Evolutionary conservation across 2,113 vertebrate genomes (phyloP), one percentile per base, ranked within the genome.

Genomic region (Pseudopipra pipra): DNA sequence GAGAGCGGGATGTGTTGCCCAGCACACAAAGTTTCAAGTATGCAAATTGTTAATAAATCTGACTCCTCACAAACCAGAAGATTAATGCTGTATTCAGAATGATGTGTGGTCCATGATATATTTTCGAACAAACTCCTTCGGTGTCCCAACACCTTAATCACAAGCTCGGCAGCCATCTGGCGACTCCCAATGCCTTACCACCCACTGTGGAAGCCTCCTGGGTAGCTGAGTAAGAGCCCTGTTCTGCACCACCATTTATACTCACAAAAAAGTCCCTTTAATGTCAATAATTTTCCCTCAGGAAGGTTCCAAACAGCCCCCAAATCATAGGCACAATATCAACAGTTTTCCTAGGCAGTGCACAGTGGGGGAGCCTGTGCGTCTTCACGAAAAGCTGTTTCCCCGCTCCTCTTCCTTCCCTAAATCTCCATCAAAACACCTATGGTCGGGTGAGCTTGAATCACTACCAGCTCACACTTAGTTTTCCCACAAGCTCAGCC

Each of bases 41-140:
- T 39, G 81, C 54, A 93, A 95, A 85, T 47, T 80, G 71, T 87
- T 71, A 94, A 95, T 93, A 79, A 94, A 87, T 70, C 54, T 58
- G 65, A 62, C 65, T 87, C 52, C 81, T 90, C 58, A 39, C 37
- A 49, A 88, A 89, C n/a, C 49, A 95, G 67, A 58, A 92, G 47
- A 67, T 21, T 25, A 67, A 35, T 35, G 49, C 71, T 2, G 13
- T 33, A 41, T 58, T 93, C 89, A 93, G 92, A 67, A 49, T 9
- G 12, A 94, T 67, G 91, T 84, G 93, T 94, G 92, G 56, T 86
- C 79, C 19, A 13, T 78, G 58, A 62, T 67, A 31, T 5, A 65
- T 70, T 91, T 96, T 72, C 0, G 0, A 85, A 51, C 5, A 20
- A 7, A 17, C 31, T 79, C 56, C 63, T 73, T 92, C 1, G 63